A percentile compares a stretch with the other conserved stretches of the same genome.
phyloP scores from a whole-genome alignment of 2,888 invertebrate species.

The Hyposoter didymator region DNA sequence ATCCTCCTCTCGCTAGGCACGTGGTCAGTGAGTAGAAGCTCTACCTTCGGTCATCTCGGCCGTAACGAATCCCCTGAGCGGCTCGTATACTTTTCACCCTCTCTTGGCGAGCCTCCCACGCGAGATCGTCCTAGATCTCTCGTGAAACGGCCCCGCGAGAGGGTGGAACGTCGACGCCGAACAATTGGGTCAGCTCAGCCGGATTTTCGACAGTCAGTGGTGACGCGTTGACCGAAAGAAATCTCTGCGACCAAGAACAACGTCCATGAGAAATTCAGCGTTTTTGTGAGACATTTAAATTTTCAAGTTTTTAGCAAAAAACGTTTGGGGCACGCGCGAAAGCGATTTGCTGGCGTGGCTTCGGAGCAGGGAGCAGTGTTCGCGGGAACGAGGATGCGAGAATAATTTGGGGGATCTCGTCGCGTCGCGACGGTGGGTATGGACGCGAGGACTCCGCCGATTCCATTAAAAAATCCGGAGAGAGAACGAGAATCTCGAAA shows the following conservation, averaged over 20 bases:
- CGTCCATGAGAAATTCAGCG: neutral
- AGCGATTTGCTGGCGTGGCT: too few relatives aligned
- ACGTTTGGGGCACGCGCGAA: too few relatives aligned
- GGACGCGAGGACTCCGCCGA: slow-evolving; percentile 83
- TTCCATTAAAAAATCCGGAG: slow-evolving; percentile 79
- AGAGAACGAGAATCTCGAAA: slow-evolving; percentile 75
- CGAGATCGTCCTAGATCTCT: slow-evolving; percentile 72
- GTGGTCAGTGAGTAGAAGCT: slow-evolving; percentile 79
- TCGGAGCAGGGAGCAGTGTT: neutral
- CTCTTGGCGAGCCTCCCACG: slow-evolving; percentile 53
- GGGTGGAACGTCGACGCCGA: slow-evolving; percentile 35
- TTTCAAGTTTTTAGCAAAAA: neutral
- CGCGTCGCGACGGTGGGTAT: slow-evolving; percentile 73
- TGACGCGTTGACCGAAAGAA: neutral
- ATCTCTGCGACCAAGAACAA: neutral
- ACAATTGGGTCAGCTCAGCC: slow-evolving; percentile 61
- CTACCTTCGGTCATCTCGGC: slow-evolving; percentile 23
- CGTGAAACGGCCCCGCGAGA: slow-evolving; percentile 36
- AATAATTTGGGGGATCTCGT: slow-evolving; percentile 48
- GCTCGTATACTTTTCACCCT: neutral
- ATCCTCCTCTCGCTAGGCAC: slow-evolving; percentile 72
- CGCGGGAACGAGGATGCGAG: slow-evolving; percentile 19
- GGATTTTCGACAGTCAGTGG: neutral
- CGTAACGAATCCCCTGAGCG: neutral
- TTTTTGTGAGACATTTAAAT: neutral